Evolutionary conservation across 2,113 vertebrate genomes (phyloP).

Genomic region (Caranx melampygus): DNA sequence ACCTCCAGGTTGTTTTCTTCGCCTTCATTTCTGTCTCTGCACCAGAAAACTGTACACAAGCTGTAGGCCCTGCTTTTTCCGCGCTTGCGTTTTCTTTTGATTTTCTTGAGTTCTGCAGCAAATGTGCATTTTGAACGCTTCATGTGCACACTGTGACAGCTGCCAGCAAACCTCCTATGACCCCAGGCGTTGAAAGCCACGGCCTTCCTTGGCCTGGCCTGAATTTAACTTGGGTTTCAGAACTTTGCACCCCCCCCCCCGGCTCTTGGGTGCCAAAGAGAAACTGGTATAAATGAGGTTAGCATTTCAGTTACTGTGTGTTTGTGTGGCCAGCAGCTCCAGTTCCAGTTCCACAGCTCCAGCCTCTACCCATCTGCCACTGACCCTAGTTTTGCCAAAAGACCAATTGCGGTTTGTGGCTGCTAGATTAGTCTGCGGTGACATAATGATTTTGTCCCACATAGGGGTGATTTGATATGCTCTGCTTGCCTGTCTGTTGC

Average conservation of each 20-base stretch:
- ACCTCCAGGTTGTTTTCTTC: constrained; percentile 26
- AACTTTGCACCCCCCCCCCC: constrained; percentile 29
- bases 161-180: constrained; percentile 42
- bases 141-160: constrained; percentile 45
- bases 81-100: constrained; percentile 2
- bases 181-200: constrained; percentile 8
- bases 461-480: constrained; percentile 76
- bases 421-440: constrained; percentile 70
- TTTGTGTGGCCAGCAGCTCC: constrained; percentile 51
- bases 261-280: constrained; percentile 28
- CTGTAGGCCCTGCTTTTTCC: constrained; percentile 8
- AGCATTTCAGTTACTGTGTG: constrained; percentile 43
- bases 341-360: constrained; percentile 30
- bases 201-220: constrained; percentile 66
- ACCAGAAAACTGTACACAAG: constrained; percentile 12
- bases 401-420: constrained; percentile 59
- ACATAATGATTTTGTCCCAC: constrained; percentile 77
- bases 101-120: constrained; percentile 43
- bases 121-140: constrained; percentile 57
- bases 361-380: constrained; percentile 59
- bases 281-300: constrained; percentile 63
- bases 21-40: constrained; percentile 34
- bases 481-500: constrained; percentile 67
- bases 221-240: constrained; percentile 55
- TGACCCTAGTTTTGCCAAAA: constrained; percentile 71